A percentile compares a stretch with the other conserved stretches of the same genome.
Evolutionary conservation across 2,113 vertebrate genomes (phyloP).

Genomic region (Promerops cafer): DNA sequence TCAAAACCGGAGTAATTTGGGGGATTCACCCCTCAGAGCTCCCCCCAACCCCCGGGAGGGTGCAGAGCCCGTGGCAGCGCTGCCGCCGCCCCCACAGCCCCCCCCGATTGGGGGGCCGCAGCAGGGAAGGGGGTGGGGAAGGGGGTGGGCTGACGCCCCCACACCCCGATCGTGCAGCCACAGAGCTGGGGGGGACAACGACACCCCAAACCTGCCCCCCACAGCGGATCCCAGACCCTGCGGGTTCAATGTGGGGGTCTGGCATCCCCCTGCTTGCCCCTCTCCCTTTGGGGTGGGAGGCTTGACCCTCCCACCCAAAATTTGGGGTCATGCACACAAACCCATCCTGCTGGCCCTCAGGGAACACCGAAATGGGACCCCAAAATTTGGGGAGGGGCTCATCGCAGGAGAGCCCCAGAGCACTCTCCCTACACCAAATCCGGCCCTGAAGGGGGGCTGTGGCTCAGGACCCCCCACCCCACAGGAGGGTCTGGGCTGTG

Average conservation of each 20-base stretch:
- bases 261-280: too few relatives aligned
- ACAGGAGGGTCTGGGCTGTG: not conserved
- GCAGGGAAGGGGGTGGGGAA: not conserved
- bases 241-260: rapidly evolving
- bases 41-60: not conserved
- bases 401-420: not conserved
- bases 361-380: not conserved
- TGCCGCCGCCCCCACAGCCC: not conserved
- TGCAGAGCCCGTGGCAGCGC: not conserved
- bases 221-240: rapidly evolving
- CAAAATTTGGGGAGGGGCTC: not conserved
- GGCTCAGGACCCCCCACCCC: not conserved
- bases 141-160: not conserved
- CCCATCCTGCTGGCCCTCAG: too few relatives aligned
- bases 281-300: not conserved
- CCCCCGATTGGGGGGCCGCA: not conserved
- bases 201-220: not conserved
- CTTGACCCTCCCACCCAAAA: not conserved
- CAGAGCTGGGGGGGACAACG: not conserved
- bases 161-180: not conserved
- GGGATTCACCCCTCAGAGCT: not conserved
- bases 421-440: not conserved
- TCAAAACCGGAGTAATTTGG: not conserved
- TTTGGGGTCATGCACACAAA: rapidly evolving
- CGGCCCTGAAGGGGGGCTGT: rapidly evolving